phyloP scores from a whole-genome alignment of 2,888 invertebrate genomes.

The Caenorhabditis becei region DNA sequence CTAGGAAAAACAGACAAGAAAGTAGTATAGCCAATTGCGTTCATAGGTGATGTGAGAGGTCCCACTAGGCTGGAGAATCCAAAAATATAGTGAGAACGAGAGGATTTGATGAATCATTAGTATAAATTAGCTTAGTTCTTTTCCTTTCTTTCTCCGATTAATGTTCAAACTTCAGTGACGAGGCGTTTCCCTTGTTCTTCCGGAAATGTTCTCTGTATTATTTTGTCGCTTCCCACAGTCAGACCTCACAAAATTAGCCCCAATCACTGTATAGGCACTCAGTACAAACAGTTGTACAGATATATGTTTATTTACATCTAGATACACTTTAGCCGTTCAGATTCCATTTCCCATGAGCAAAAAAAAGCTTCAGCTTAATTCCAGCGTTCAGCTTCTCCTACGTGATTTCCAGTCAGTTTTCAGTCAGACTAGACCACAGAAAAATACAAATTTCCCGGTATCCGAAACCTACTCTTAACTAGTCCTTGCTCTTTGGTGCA shows the following conservation, averaged over 20 bases:
- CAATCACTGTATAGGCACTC: slow-evolving; percentile 24
- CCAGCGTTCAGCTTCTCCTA: too few species aligned
- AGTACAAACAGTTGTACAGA: slow-evolving; percentile 11
- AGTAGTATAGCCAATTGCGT: too few species aligned
- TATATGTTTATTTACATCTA: slow-evolving; percentile 9
- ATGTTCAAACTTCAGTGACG: slow-evolving; percentile 34
- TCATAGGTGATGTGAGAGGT: neutral
- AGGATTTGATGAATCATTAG: slow-evolving; percentile 1
- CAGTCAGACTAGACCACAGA: too few species aligned
- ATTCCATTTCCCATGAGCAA: neutral
- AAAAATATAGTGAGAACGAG: too few species aligned
- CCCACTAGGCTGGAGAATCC: neutral
- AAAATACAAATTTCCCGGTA: too few species aligned
- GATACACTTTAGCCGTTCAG: too few species aligned
- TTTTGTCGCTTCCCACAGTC: slow-evolving; percentile 6
- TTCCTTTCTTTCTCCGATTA: slow-evolving; percentile 8
- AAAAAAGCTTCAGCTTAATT: neutral
- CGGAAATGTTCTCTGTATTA: neutral
- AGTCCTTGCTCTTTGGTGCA: slow-evolving; percentile 10
- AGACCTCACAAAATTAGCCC: slow-evolving; percentile 12
- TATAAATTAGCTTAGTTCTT: slow-evolving; percentile 47
- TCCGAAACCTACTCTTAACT: neutral
- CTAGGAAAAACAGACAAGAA: neutral
- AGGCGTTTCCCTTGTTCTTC: slow-evolving; percentile 11
- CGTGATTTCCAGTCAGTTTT: too few species aligned